Conservation (phyloP, 2,113 vertebrate genomes). For the Miniopterus natalensis region DNA sequence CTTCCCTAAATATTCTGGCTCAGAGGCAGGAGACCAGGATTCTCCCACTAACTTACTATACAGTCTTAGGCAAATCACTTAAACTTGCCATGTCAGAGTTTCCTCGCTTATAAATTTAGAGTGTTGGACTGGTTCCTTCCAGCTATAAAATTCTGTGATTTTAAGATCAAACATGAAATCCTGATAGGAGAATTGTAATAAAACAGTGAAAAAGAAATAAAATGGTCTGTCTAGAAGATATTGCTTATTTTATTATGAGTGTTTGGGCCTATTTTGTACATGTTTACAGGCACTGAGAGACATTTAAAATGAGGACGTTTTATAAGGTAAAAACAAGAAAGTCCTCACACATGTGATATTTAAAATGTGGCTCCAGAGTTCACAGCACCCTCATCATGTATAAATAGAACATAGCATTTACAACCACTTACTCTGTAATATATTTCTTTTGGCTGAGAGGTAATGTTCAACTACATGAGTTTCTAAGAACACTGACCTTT, state of each 20-base stretch:
- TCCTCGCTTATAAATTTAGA: constrained; percentile 60
- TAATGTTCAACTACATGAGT: constrained; percentile 69
- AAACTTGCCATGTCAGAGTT: constrained; percentile 67
- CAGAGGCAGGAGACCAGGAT: constrained; percentile 42
- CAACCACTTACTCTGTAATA: constrained; percentile 78
- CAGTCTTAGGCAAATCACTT: constrained; percentile 68
- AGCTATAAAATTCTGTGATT: constrained; percentile 73
- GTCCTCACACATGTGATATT: constrained; percentile 76
- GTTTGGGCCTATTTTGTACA: constrained; percentile 65
- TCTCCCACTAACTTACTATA: constrained; percentile 24
- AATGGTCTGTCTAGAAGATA: constrained; percentile 64
- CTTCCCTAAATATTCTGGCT: constrained; percentile 48
- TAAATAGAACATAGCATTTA: constrained; percentile 83
- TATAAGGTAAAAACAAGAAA: constrained; percentile 81
- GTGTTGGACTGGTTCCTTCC: constrained; percentile 52
- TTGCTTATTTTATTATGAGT: constrained; percentile 69
- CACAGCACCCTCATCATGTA: constrained; percentile 79
- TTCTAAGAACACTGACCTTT: constrained; percentile 77
- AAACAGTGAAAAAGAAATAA: constrained; percentile 73
- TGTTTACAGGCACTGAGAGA: constrained; percentile 76
- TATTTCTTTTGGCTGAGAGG: constrained; percentile 82
- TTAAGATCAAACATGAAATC: constrained; percentile 77
- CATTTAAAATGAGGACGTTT: constrained; percentile 79
- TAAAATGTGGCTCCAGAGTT: constrained; percentile 77
- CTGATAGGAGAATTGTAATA: constrained; percentile 68